Conservation (phyloP, 2,113 vertebrate species). For the Acinonyx jubatus region DNA sequence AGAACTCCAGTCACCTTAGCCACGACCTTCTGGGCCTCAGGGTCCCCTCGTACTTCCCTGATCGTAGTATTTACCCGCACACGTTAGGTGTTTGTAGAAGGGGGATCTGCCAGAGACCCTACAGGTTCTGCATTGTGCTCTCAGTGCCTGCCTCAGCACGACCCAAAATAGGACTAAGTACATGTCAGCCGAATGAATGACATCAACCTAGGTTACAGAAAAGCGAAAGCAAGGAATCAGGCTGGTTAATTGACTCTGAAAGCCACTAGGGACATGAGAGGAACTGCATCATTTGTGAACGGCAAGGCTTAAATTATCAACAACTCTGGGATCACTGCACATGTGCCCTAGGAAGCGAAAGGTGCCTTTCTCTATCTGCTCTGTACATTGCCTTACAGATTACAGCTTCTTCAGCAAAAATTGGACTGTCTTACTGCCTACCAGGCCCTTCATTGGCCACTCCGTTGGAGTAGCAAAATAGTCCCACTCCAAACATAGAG, state of each 20-base stretch:
- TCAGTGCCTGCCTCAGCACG: background rate
- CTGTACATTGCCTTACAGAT: background rate
- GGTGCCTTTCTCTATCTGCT: no score
- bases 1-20: background rate
- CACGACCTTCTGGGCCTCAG: background rate
- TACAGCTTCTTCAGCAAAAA: background rate
- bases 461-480: no score
- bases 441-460: background rate
- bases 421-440: rapidly evolving
- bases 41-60: no score
- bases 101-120: background rate
- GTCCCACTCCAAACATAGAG: background rate
- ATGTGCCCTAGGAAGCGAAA: background rate
- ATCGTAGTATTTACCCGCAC: rapidly evolving
- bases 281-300: background rate
- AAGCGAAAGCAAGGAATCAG: background rate
- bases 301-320: background rate
- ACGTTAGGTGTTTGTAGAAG: background rate
- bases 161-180: background rate
- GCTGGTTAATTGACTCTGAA: background rate
- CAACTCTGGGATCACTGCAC: background rate
- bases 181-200: background rate
- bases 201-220: background rate
- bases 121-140: background rate
- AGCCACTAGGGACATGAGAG: background rate